phyloP scores from a whole-genome alignment of 2,113 vertebrate species.

The Oceanites oceanicus region DNA sequence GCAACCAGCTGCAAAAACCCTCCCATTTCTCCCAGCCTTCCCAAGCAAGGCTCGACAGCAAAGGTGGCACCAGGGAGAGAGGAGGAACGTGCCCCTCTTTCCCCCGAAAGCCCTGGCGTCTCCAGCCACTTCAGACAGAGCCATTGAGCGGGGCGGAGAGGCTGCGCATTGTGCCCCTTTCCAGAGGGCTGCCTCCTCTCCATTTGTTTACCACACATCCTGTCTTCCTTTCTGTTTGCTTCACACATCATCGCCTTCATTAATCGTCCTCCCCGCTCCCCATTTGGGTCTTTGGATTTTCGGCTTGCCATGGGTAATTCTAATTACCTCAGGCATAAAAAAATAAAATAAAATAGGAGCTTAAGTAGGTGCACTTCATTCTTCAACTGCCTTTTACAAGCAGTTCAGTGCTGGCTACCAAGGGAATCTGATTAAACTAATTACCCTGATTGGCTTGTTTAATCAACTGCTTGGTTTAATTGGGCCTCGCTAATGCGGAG shows the following conservation, averaged over 20 bases:
- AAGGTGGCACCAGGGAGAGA: neutral
- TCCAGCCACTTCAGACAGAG: constrained; percentile 73
- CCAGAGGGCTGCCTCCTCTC: constrained; percentile 63
- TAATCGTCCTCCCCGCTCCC: constrained; percentile 73
- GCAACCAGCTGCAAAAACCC: neutral
- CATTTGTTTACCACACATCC: constrained; percentile 84
- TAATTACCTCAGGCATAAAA: constrained; percentile 83
- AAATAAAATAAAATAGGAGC: constrained; percentile 69
- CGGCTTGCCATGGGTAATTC: constrained; percentile 81
- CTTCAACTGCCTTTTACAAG: constrained; percentile 82
- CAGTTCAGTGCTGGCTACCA: constrained; percentile 73
- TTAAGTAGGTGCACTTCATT: constrained; percentile 84
- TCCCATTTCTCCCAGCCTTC: neutral
- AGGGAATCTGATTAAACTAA: constrained; percentile 87
- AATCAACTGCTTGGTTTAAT: constrained; percentile 74
- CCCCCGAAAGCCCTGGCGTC: constrained; percentile 72
- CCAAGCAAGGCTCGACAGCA: neutral
- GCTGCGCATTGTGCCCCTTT: constrained; percentile 23
- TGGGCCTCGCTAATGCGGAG: constrained; percentile 71
- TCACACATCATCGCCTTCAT: constrained; percentile 80
- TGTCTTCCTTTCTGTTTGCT: constrained; percentile 77
- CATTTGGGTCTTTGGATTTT: constrained; percentile 78
- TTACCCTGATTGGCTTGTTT: constrained; percentile 83
- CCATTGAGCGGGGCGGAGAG: constrained; percentile 4
- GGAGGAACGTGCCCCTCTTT: neutral